Conservation (phyloP, 37 sponge, comb jelly and placozoan genomes). For the Axinella damicornis region DNA sequence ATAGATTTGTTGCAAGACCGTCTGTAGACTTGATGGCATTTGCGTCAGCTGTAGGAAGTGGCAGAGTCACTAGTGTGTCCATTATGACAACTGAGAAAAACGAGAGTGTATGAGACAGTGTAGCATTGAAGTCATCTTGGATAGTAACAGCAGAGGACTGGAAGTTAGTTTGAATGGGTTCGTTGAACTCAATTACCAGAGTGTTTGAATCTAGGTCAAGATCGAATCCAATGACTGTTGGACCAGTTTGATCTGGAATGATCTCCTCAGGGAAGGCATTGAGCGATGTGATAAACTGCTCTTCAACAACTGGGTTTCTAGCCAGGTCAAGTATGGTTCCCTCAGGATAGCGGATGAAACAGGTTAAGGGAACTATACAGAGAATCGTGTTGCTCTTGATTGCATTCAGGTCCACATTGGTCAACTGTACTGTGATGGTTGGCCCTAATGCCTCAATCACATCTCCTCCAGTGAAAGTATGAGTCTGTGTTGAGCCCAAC, state of each 20-base stretch:
- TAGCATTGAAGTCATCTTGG: conserved; percentile 61
- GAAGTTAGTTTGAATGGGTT: conserved; percentile 70
- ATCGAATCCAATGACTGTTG: conserved; percentile 40
- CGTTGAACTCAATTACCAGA: conserved; percentile 78
- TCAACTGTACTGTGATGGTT: conserved; percentile 49
- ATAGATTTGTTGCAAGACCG: conserved; percentile 48
- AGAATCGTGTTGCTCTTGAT: conserved; percentile 63
- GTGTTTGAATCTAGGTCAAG: conserved; percentile 67
- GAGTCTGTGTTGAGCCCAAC: not conserved
- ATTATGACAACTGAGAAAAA: conserved; percentile 34
- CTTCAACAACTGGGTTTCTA: conserved; percentile 46
- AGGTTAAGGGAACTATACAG: conserved; percentile 39
- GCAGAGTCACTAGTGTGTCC: conserved; percentile 46
- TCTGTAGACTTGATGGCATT: conserved; percentile 63
- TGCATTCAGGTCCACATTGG: conserved; percentile 65
- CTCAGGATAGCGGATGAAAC: conserved; percentile 52
- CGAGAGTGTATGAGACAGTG: conserved; percentile 46
- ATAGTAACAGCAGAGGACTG: conserved; percentile 68
- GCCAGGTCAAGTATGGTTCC: conserved; percentile 63
- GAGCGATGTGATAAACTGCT: not conserved
- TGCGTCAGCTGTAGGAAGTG: conserved; percentile 50
- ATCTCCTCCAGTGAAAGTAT: conserved; percentile 64
- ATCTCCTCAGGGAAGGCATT: conserved; percentile 1
- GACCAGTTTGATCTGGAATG: conserved; percentile 58
- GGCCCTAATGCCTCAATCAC: conserved; percentile 41